phyloP scores from a whole-genome alignment of 2,797 vertebrate genomes.

The Dallia pectoralis region DNA sequence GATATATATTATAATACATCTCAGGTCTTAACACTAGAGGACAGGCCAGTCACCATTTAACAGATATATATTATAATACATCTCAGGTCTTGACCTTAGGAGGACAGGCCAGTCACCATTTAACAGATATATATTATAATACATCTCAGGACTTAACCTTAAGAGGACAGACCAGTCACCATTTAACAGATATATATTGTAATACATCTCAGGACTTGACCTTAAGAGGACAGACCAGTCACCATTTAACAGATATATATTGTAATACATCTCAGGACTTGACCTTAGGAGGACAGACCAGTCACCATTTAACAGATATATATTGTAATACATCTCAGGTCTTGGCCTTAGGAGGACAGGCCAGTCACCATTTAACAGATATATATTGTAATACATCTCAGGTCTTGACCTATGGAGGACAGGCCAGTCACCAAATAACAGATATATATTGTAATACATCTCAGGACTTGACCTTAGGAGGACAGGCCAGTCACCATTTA shows the following conservation, averaged over 20 bases:
- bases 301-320: neutral
- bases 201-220: too few species aligned
- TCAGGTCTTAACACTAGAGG: slow-evolving; percentile 67
- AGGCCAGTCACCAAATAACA: neutral
- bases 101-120: neutral
- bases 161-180: neutral
- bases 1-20: neutral
- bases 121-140: neutral
- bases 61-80: neutral
- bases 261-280: too few species aligned
- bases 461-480: too few species aligned
- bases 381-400: neutral
- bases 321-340: neutral
- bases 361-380: neutral
- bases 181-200: neutral
- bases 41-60: slow-evolving; percentile 48
- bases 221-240: neutral
- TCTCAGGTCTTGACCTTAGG: too few species aligned
- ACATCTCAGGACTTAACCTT: too few species aligned
- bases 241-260: neutral
- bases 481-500: neutral
- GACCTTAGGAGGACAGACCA: too few species aligned
- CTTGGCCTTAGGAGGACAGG: too few species aligned
- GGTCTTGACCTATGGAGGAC: too few species aligned
- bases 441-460: neutral